Evolutionary conservation across 2,888 invertebrate genomes (phyloP).

Genomic region (Caenorhabditis japonica): DNA sequence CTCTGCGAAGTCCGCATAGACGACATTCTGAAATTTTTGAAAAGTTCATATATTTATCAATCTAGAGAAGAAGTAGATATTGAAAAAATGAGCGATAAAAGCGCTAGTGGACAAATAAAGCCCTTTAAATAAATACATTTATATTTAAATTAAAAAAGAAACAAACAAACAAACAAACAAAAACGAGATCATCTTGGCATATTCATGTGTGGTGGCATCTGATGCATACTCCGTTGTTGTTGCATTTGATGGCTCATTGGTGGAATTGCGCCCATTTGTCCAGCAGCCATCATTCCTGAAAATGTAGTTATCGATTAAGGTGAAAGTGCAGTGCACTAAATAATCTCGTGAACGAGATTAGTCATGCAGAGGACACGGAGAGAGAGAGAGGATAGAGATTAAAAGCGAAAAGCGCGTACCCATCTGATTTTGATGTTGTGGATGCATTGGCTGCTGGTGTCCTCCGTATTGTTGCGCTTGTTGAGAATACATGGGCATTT

Average conservation of each 20-base stretch:
- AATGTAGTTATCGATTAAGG: conserved; percentile 10
- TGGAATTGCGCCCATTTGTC: conserved; percentile 30
- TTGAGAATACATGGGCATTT: conserved; percentile 10
- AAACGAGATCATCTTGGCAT: conserved; percentile 26
- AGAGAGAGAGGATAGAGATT: neutral
- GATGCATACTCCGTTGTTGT: conserved; percentile 26
- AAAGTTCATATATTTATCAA: too few species aligned
- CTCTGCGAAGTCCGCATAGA: conserved; percentile 9
- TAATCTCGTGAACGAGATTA: neutral
- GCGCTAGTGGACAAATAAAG: neutral
- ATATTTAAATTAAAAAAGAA: neutral
- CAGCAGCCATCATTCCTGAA: conserved; percentile 38
- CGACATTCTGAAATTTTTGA: conserved; percentile 14
- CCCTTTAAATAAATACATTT: neutral
- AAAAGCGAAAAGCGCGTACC: conserved; percentile 4
- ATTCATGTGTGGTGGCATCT: conserved; percentile 40
- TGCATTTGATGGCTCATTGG: conserved; percentile 26
- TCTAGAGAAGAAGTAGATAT: too few species aligned
- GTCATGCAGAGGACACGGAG: neutral
- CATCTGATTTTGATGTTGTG: conserved; percentile 26
- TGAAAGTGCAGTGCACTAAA: conserved; percentile 2
- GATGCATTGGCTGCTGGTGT: neutral
- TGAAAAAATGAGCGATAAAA: neutral
- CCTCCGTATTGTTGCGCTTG: too few species aligned
- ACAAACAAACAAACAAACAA: neutral